Evolutionary conservation across 1,140 invertebrate species (phyloP), one percentile per base, ranked within the genome.

Genomic region (Bombyx mandarina): DNA sequence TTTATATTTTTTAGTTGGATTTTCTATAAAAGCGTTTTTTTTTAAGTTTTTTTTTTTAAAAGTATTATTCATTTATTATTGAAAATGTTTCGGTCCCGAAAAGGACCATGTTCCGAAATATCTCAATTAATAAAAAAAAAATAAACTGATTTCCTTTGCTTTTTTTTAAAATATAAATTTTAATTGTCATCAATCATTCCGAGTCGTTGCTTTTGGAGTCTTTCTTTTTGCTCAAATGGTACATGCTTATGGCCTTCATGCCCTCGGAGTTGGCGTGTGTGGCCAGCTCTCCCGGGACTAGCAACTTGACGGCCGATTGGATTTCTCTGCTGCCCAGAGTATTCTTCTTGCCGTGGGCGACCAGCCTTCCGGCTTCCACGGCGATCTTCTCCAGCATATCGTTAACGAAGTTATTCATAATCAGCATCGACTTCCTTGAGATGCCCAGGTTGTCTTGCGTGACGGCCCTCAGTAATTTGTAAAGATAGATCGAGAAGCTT

Each of bases 401-500:
- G 35, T 71, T 75, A 0, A 86, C 73, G 12, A 93, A 93, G 55
- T 89, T 90, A 65, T 93, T 92, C 91, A 93, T 92, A 49, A 92
- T 92, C 52, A 85, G 73, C 90, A 93, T 93, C 0, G 73, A 77
- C 10, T 82, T 75, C 8, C 62, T 65, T 0, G 77, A 77, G 8
- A 86, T 83, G 1, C 76, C 71, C 42, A 77, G 88, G 57, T 92
- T 52, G 51, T 52, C 56, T 4, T 71, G 68, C 2, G 63, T 62
- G 0, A 79, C 61, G 6, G 62, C 65, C 66, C 93, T 92, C 69
- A 95, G 69, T 10, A 94, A 88, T 69, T 93, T 94, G 81, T 92
- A 92, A n/a, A 93, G 88, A 79, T 94, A 94, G 56, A 92, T 91
- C 0, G 90, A 89, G 87, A 93, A 95, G 58, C 88, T 91, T 71